These are phyloP conservation scores for Rhizomys pruinosus DNA, from an alignment of 2,113 vertebrate species.

Conservation along the genomic window DNA sequence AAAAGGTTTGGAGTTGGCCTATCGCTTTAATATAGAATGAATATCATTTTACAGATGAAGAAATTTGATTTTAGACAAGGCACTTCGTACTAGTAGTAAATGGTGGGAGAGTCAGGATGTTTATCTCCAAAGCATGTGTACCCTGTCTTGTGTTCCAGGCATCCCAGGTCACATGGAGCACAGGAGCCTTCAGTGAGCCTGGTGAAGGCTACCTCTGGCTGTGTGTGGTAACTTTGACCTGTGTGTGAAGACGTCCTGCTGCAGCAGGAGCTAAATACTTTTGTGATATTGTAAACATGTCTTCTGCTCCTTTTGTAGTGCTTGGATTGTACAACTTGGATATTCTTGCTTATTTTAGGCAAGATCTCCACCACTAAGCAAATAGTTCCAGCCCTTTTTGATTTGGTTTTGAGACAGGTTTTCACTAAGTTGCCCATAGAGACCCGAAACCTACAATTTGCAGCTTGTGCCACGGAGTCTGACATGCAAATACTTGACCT, in stretches of 20 bases:
- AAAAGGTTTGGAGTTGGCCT: background rate
- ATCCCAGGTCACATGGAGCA: background rate
- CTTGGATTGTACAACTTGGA: background rate
- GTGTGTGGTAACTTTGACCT: background rate
- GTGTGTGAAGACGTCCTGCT: background rate
- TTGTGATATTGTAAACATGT: background rate
- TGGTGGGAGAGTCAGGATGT: background rate
- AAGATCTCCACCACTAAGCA: background rate
- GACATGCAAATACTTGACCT: too few species aligned
- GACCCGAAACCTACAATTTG: background rate
- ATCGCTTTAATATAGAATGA: background rate
- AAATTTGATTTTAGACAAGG: background rate
- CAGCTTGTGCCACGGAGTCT: background rate
- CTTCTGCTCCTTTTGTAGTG: background rate
- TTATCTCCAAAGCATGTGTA: background rate
- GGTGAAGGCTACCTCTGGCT: accelerated
- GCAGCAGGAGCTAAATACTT: background rate
- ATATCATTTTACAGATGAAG: background rate
- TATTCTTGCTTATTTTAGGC: background rate
- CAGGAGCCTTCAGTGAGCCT: accelerated
- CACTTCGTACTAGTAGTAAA: background rate
- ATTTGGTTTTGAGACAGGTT: background rate
- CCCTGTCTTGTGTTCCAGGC: background rate
- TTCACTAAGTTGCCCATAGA: background rate
- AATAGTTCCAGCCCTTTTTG: background rate